A percentile compares a stretch with the other conserved stretches of the same genome.
Evolutionary conservation across 2,888 invertebrate species (phyloP).

Genomic region (Hypena proboscidalis): DNA sequence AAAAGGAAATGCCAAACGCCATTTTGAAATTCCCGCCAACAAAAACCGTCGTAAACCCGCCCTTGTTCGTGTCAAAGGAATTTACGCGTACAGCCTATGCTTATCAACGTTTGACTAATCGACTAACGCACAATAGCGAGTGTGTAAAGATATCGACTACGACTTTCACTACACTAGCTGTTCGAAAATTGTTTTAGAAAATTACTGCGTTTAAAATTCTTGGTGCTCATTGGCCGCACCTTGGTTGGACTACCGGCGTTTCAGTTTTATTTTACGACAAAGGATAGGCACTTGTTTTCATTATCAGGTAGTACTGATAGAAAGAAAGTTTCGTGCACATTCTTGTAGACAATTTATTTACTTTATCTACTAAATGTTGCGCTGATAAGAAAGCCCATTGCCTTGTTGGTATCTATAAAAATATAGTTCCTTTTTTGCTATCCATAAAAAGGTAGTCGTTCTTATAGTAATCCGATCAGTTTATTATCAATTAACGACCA

Average conservation of each 20-base stretch:
- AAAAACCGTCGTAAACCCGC: slow-evolving; percentile 43
- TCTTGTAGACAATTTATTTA: not conserved
- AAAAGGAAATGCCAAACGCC: slow-evolving; percentile 35
- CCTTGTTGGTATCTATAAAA: too few relatives aligned
- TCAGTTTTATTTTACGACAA: too few relatives aligned
- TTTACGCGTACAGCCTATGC: slow-evolving; percentile 45
- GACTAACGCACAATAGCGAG: slow-evolving; percentile 41
- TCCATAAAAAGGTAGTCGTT: too few relatives aligned
- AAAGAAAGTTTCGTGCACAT: too few relatives aligned
- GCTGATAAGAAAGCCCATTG: not conserved
- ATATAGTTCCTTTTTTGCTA: too few relatives aligned
- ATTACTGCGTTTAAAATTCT: slow-evolving; percentile 21
- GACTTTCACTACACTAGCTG: slow-evolving; percentile 35
- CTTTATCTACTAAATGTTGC: not conserved
- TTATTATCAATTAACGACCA: slow-evolving; percentile 35
- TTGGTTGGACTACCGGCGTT: slow-evolving; percentile 3
- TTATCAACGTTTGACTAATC: slow-evolving; percentile 47
- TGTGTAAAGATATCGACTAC: slow-evolving; percentile 27
- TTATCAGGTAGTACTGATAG: too few relatives aligned
- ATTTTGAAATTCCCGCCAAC: slow-evolving; percentile 39
- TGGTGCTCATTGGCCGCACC: slow-evolving; percentile 5
- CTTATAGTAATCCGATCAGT: slow-evolving; percentile 27
- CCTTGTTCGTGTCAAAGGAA: slow-evolving; percentile 50
- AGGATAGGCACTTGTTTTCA: too few relatives aligned
- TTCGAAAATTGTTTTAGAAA: slow-evolving; percentile 29